A percentile compares a stretch with the other conserved stretches of the same genome.
phyloP scores from a whole-genome alignment of 1,140 invertebrate species.

The Dinothrombium tinctorium region DNA sequence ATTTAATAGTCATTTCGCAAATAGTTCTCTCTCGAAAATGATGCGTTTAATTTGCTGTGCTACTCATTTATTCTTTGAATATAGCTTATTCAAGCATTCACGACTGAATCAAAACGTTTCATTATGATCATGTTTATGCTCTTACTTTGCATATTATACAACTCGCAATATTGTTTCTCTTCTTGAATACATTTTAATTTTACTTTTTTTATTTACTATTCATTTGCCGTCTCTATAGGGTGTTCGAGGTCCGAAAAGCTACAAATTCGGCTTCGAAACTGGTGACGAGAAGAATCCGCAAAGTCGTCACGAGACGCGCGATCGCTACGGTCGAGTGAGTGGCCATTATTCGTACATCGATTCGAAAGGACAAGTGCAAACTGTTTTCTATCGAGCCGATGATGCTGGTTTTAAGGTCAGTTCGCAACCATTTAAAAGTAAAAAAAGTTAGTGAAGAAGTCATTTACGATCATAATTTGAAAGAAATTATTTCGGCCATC shows the following conservation, averaged over 20 bases:
- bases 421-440: too few relatives aligned
- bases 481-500: too few relatives aligned
- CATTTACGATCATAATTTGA: too few relatives aligned
- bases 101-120: too few relatives aligned
- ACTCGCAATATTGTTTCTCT: background rate
- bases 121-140: too few relatives aligned
- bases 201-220: constrained; percentile 9
- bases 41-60: too few relatives aligned
- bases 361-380: constrained; percentile 43
- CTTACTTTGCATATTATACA: too few relatives aligned
- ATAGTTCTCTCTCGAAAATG: too few relatives aligned
- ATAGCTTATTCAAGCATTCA: too few relatives aligned
- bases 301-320: constrained; percentile 50
- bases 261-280: constrained; percentile 62
- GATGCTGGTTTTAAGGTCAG: background rate
- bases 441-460: too few relatives aligned
- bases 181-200: background rate
- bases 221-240: constrained; percentile 25
- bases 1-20: too few relatives aligned
- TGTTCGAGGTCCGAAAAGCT: constrained; percentile 53
- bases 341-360: constrained; percentile 61
- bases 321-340: constrained; percentile 45
- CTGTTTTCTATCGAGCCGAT: constrained; percentile 43
- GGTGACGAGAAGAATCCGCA: constrained; percentile 51
- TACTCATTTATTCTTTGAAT: too few relatives aligned